Evolutionary conservation across 2,113 vertebrate species (phyloP), one percentile per base, ranked within the genome.

Genomic region (Rhabdomys dilectus): DNA sequence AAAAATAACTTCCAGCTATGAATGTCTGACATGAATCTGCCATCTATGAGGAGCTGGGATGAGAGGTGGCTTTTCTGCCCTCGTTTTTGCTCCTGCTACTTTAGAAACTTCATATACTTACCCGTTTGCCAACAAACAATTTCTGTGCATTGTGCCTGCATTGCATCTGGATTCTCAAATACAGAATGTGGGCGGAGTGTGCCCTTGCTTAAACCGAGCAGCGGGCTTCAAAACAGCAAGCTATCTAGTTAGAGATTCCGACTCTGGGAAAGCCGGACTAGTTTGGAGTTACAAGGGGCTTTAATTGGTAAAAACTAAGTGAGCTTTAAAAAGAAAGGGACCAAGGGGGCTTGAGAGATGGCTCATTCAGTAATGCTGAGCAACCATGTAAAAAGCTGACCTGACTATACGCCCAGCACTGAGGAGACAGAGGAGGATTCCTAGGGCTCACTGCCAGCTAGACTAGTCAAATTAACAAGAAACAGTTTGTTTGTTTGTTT

Each of bases 281-380:
- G 19, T 1, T 24, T 51, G 42, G 5, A 48, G 34, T 21, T 36
- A 81, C 21, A 51, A n/a, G 3, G 2, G 39, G 29, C 21, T 53
- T 45, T 10, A 34, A 48, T 94, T 76, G 62, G 12, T 39, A 56
- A 22, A 76, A 90, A 87, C 1, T 24, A 4, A 72, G 24, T 88
- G 88, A 26, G 10, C 1, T 91, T 89, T 92, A 42, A n/a, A 97
- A 95, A 56, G 31, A 90, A 96, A 82, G 0, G 45, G 68, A 42
- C 0, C 13, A 6, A 68, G 19, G 17, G 16, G 19, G 19, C 62
- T 51, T 66, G 31, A 24, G 42, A 87, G 42, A 66, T 3, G 21
- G 31, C 34, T 51, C 21, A 48, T 36, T 87, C 29, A 34, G 62
- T 22, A 51, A 6, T 87, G 31, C 42, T 19, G 19, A 70, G 31